A percentile compares a stretch with the other conserved stretches of the same genome.
These are phyloP conservation scores for Periplaneta americana DNA, from an alignment of 1,140 invertebrate species.

Conservation along the genomic window DNA sequence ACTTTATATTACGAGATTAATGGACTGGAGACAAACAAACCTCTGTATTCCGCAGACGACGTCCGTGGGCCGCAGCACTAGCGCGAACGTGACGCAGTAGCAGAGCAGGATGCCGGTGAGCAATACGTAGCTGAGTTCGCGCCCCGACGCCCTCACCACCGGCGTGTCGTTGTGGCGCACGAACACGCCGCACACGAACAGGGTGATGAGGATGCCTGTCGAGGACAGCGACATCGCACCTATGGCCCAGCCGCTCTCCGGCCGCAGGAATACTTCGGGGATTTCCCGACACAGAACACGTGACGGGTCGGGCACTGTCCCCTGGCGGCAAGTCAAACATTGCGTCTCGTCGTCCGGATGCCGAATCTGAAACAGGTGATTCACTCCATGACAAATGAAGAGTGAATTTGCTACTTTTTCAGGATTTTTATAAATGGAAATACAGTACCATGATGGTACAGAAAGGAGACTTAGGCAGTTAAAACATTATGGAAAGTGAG, in stretches of 20 bases:
- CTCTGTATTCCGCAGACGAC: constrained; percentile 70
- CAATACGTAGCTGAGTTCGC: constrained; percentile 84
- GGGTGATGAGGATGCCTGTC: constrained; percentile 69
- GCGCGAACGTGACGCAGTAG: constrained; percentile 79
- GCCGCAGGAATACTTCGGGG: constrained; percentile 75
- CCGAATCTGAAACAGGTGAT: constrained; percentile 74
- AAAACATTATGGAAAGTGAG: too few species aligned
- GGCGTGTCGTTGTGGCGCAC: constrained; percentile 77
- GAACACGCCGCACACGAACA: constrained; percentile 60
- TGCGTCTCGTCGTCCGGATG: constrained; percentile 73
- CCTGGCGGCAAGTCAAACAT: constrained; percentile 74
- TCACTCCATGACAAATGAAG: too few species aligned
- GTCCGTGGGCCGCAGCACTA: constrained; percentile 71
- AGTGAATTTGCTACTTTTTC: too few species aligned
- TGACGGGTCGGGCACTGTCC: constrained; percentile 70
- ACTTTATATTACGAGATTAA: not conserved
- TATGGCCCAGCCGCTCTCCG: constrained; percentile 81
- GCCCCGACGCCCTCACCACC: constrained; percentile 82
- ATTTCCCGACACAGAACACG: constrained; percentile 72
- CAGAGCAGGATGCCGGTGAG: constrained; percentile 84
- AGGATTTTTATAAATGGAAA: too few species aligned
- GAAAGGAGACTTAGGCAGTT: too few species aligned
- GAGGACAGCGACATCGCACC: constrained; percentile 79
- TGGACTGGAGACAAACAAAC: constrained; percentile 39
- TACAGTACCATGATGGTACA: too few species aligned